Conservation (phyloP, 92 coral and sea anemone species). For the Chrysogorgia sp. region DNA sequence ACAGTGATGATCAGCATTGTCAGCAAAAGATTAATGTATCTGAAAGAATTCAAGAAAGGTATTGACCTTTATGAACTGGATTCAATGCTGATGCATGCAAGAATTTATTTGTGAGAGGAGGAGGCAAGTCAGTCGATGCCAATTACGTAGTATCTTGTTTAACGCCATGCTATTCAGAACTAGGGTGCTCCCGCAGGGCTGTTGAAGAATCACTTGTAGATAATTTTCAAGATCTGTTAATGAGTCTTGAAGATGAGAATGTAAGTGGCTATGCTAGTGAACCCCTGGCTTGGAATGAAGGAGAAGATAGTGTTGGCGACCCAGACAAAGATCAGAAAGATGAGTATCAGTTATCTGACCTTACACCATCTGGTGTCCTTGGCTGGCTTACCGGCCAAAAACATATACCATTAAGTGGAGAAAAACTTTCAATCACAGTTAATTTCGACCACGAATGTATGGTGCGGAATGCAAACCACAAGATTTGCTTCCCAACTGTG, state of each 20-base stretch:
- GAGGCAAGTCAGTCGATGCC: slow-evolving; percentile 51
- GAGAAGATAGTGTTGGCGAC: slow-evolving; percentile 27
- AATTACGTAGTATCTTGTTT: slow-evolving; percentile 62
- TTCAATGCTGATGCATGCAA: slow-evolving; percentile 53
- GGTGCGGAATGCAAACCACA: slow-evolving; percentile 20
- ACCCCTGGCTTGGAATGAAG: slow-evolving; percentile 52
- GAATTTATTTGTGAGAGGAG: slow-evolving; percentile 52
- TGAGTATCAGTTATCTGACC: slow-evolving; percentile 40
- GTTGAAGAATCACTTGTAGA: slow-evolving; percentile 61
- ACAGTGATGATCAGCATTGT: slow-evolving; percentile 64
- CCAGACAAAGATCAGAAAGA: slow-evolving; percentile 34
- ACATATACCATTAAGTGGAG: slow-evolving; percentile 45
- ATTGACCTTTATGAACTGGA: slow-evolving; percentile 48
- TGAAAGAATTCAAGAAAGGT: slow-evolving; percentile 63
- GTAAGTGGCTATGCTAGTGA: slow-evolving; percentile 54
- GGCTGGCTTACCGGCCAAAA: slow-evolving; percentile 70
- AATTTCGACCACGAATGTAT: slow-evolving; percentile 51
- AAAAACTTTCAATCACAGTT: slow-evolving; percentile 4
- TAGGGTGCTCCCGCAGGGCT: slow-evolving; percentile 52
- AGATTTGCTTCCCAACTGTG: slow-evolving; percentile 42
- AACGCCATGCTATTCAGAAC: slow-evolving; percentile 58
- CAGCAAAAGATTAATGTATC: slow-evolving; percentile 49
- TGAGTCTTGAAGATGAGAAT: slow-evolving; percentile 45
- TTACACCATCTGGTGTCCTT: slow-evolving; percentile 62
- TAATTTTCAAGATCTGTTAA: slow-evolving; percentile 61